These are phyloP conservation scores for Eupithecia vulgata DNA, from an alignment of 2,888 invertebrate genomes.

Conservation along the genomic window DNA sequence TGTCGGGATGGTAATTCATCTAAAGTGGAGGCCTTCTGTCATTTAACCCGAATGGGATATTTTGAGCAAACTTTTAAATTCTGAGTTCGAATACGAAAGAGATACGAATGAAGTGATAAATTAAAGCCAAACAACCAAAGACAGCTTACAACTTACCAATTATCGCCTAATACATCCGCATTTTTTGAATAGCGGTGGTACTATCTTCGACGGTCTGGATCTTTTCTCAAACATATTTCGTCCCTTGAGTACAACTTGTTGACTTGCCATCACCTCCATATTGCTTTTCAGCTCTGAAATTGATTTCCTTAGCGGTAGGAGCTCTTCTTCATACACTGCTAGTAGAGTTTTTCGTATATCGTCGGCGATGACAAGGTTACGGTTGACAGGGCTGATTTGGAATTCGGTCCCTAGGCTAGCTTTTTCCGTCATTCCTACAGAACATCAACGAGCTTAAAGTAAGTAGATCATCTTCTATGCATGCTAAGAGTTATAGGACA, in stretches of 20 bases:
- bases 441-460: not conserved
- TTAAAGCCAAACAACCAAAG: too few relatives aligned
- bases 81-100: too few relatives aligned
- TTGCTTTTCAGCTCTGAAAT: slow-evolving; percentile 63
- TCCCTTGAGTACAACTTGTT: slow-evolving; percentile 55
- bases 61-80: too few relatives aligned
- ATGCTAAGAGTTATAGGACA: not conserved
- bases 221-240: slow-evolving; percentile 22
- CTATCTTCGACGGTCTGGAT: slow-evolving; percentile 12
- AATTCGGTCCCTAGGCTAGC: not conserved
- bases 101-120: too few relatives aligned
- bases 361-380: slow-evolving; percentile 27
- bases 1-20: too few relatives aligned
- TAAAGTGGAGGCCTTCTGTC: too few relatives aligned
- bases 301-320: slow-evolving; percentile 64
- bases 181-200: slow-evolving; percentile 44
- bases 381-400: slow-evolving; percentile 21
- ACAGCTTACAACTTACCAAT: too few relatives aligned
- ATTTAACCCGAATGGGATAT: too few relatives aligned
- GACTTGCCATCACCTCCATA: slow-evolving; percentile 55
- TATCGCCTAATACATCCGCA: slow-evolving; percentile 55
- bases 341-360: slow-evolving; percentile 42
- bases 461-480: not conserved
- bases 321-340: slow-evolving; percentile 61
- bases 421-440: slow-evolving; percentile 17